These are phyloP conservation scores for Crenuchus spilurus DNA, from an alignment of 2,797 vertebrate genomes.

Conservation along the genomic window DNA sequence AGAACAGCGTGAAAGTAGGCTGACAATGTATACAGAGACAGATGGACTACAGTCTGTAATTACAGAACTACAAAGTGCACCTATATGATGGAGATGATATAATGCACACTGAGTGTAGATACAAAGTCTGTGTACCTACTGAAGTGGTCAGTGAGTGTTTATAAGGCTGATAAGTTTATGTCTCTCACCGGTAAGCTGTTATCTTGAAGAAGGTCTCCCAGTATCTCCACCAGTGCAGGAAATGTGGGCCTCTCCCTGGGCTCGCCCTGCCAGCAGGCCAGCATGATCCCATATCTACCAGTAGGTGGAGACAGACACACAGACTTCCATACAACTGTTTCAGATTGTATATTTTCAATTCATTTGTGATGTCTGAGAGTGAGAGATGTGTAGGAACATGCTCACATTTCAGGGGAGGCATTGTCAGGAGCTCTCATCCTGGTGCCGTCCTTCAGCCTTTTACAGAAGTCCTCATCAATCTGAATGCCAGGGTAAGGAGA, in stretches of 20 bases:
- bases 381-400: slow-evolving; percentile 3
- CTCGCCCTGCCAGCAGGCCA: slow-evolving; percentile 96
- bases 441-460: slow-evolving; percentile 89
- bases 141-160: too few species aligned
- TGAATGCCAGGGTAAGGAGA: slow-evolving; percentile 97
- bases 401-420: slow-evolving; percentile 94
- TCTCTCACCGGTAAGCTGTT: slow-evolving; percentile 84
- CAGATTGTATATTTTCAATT: not conserved
- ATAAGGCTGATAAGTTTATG: too few species aligned
- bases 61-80: too few species aligned
- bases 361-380: not conserved
- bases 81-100: too few species aligned
- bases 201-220: slow-evolving; percentile 93
- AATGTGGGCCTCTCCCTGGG: slow-evolving; percentile 92
- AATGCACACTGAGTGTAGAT: too few species aligned
- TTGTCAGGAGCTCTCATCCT: slow-evolving; percentile 96
- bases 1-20: too few species aligned
- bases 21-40: too few species aligned
- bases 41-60: too few species aligned
- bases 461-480: slow-evolving; percentile 98
- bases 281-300: slow-evolving; percentile 93
- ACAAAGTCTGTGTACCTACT: too few species aligned
- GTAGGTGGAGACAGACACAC: slow-evolving; percentile 60
- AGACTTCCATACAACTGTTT: slow-evolving; percentile 3
- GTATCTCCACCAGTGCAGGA: slow-evolving; percentile 89